Conservation (phyloP, 2,888 invertebrate species). For the Pandemis corylana region DNA sequence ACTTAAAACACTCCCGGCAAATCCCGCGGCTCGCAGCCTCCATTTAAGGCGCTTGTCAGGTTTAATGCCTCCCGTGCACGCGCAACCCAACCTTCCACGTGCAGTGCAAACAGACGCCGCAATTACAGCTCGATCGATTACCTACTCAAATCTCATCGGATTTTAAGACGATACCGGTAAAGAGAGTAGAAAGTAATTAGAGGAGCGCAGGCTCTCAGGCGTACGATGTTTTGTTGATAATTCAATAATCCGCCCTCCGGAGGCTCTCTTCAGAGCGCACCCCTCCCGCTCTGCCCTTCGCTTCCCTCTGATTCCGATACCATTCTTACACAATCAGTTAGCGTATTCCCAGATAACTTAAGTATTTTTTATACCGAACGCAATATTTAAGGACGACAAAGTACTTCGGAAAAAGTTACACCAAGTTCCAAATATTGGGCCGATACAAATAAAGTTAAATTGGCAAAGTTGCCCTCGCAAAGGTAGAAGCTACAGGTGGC, state of each 20-base stretch:
- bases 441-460: constrained; percentile 83
- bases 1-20: constrained; percentile 79
- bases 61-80: constrained; percentile 54
- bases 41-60: constrained; percentile 56
- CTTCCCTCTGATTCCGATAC: constrained; percentile 59
- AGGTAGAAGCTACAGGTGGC: constrained; percentile 64
- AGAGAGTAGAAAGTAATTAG: constrained; percentile 77
- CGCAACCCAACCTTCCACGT: constrained; percentile 51
- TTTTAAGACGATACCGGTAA: constrained; percentile 68
- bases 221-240: constrained; percentile 82
- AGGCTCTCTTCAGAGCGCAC: constrained; percentile 68
- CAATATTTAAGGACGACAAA: constrained; percentile 67
- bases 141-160: constrained; percentile 69
- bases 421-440: constrained; percentile 71
- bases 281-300: constrained; percentile 49
- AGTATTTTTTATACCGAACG: constrained; percentile 68
- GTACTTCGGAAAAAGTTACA: constrained; percentile 70
- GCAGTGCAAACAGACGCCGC: constrained; percentile 56
- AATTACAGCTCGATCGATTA: constrained; percentile 69
- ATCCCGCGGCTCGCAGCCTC: constrained; percentile 57
- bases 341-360: constrained; percentile 53
- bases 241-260: constrained; percentile 78
- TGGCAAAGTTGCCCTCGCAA: constrained; percentile 74
- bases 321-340: constrained; percentile 74
- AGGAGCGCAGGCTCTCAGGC: constrained; percentile 70